phyloP scores from a whole-genome alignment of 1,140 invertebrate species.

The Neodiprion pinetum region DNA sequence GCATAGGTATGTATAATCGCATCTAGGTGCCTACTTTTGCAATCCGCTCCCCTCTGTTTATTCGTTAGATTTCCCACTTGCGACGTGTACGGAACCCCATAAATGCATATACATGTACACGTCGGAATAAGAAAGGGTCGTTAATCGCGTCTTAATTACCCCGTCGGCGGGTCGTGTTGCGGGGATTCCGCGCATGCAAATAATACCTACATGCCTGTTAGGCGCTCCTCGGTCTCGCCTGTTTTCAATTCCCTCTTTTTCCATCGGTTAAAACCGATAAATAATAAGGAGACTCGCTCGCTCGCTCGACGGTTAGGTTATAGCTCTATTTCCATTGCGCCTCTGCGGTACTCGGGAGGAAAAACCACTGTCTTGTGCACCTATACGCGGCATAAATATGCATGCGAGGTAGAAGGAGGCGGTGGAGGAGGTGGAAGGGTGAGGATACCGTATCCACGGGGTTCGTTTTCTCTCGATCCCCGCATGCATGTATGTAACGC shows the following conservation, averaged over 20 bases:
- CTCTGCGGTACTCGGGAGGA: background rate
- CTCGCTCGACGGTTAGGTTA: too few species aligned
- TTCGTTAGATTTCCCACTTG: too few species aligned
- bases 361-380: background rate
- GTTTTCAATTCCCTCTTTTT: background rate
- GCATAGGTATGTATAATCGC: too few species aligned
- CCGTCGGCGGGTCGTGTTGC: background rate
- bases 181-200: background rate
- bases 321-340: background rate
- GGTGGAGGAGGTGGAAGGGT: too few species aligned
- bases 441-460: too few species aligned
- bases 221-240: background rate
- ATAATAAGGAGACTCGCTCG: background rate
- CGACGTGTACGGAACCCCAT: too few species aligned
- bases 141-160: conserved; percentile 4
- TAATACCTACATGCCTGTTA: background rate
- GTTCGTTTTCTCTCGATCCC: too few species aligned
- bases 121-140: background rate
- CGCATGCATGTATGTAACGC: too few species aligned
- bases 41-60: too few species aligned
- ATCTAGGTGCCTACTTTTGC: too few species aligned
- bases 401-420: background rate
- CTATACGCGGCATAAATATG: background rate
- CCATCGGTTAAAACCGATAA: background rate
- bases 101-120: background rate